Base-by-base conservation (phyloP, 2,797 vertebrate species). In the Hoplostethus mediterraneus region DNA sequence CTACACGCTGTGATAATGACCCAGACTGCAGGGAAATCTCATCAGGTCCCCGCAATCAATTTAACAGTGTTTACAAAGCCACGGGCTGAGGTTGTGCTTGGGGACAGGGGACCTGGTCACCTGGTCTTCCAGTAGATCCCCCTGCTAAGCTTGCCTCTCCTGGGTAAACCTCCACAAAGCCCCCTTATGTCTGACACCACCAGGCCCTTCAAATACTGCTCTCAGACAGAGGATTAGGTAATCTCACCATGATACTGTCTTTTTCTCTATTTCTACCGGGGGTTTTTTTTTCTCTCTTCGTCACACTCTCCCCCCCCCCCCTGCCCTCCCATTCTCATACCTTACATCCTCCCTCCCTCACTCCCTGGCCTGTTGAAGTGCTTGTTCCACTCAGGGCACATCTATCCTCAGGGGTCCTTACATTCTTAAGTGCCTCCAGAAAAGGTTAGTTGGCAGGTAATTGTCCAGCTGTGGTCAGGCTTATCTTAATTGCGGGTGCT, bases 401-500 rank as follows among this genome's bases (percentile, higher is more conserved):
- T 90, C 77, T 82, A 88, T 91, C 87, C 91, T 90, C 87, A 81
- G 90, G 85, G 90, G 91, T 91, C 87, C 93, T 94, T 91, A 91
- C 75, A 68, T 90, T 91, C 86, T 92, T 90, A 94, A 94, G 91
- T 92, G 92, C 82, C 87, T 91, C 84, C 87, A 92, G 90, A 92
- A 93, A 95, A 94, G 93, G 93, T 95, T 94, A 92, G 93, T 87
- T 88, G 85, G 87, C 87, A 94, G 90, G 94, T 94, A 95, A 95
- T 94, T 94, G 93, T 94, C 90, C 90, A 92, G 92, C 90, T 92
- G 91, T 87, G 86, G 88, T 88, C 61, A 52, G 81, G 86, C 85
- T 94, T 93, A 94, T 92, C 90, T 92, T 94, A 94, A 94, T 94
- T 93, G 91, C 82, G 71, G 79, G 88, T 89, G 85, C 90, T 94